Evolutionary conservation across 2,888 invertebrate genomes (phyloP).

Genomic region (Melanargia galathea): DNA sequence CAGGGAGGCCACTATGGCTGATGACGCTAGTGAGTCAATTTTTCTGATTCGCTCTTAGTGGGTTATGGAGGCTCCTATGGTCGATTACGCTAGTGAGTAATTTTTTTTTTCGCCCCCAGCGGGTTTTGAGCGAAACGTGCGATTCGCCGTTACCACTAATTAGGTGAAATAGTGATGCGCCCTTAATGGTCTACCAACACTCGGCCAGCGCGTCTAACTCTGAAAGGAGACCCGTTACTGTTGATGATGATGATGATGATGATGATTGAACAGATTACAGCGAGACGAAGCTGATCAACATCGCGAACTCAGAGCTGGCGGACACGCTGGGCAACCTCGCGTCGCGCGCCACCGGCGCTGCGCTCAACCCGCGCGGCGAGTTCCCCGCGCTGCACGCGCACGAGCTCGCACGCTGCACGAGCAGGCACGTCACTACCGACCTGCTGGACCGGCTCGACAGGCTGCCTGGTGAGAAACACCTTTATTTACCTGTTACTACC

Average conservation of each 20-base stretch:
- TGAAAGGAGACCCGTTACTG: too few species aligned
- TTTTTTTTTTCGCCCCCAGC: too few species aligned
- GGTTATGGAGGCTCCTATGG: neutral
- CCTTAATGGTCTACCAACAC: too few species aligned
- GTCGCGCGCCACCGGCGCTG: conserved; percentile 88
- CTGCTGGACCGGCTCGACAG: conserved; percentile 80
- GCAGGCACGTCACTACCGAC: conserved; percentile 72
- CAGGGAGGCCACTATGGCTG: conserved; percentile 93
- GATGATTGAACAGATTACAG: conserved; percentile 96
- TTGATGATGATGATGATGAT: too few species aligned
- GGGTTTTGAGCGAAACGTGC: too few species aligned
- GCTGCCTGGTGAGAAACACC: conserved; percentile 48
- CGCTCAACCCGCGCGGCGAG: conserved; percentile 89
- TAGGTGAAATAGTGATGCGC: too few species aligned
- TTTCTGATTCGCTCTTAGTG: neutral
- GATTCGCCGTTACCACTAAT: too few species aligned
- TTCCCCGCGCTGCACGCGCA: conserved; percentile 83
- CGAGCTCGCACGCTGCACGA: conserved; percentile 59
- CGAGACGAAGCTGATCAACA: conserved; percentile 86
- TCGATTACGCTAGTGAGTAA: too few species aligned
- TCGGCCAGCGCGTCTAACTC: too few species aligned
- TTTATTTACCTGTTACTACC: conserved; percentile 31
- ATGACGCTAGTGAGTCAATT: conserved; percentile 92
- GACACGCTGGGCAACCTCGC: conserved; percentile 96
- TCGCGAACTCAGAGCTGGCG: conserved; percentile 94